Percentiles rank a stretch among this genome's conserved stretches.
phyloP scores from a whole-genome alignment of 2,113 vertebrate species.

The Apodemus sylvaticus region DNA sequence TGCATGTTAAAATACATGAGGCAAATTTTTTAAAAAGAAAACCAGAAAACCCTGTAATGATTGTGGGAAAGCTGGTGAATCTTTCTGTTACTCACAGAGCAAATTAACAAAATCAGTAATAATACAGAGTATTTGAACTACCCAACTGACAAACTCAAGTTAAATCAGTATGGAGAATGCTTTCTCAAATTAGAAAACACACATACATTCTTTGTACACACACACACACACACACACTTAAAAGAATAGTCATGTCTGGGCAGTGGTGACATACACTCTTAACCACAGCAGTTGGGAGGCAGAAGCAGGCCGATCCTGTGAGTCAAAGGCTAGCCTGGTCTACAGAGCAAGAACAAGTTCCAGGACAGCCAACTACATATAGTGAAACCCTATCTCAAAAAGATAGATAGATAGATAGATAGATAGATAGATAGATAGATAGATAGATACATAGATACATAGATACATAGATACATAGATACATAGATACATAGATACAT shows the following conservation, averaged over 20 bases:
- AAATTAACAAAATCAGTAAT: conserved; percentile 8
- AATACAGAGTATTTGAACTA: neutral
- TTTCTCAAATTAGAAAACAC: neutral
- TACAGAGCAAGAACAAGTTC: neutral
- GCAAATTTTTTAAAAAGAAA: neutral
- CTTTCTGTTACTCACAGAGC: neutral
- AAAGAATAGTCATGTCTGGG: neutral
- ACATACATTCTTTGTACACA: neutral
- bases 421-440: neutral
- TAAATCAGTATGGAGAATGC: neutral
- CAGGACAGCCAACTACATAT: neutral
- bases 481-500: too few species aligned
- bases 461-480: too few species aligned
- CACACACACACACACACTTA: neutral
- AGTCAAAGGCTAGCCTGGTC: neutral
- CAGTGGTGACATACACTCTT: neutral
- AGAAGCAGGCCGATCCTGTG: neutral
- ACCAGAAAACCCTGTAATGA: neutral
- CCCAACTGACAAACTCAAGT: neutral
- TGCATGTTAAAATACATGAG: conserved; percentile 25
- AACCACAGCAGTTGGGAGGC: neutral
- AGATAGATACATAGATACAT: too few species aligned
- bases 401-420: too few species aligned
- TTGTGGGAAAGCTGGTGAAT: neutral
- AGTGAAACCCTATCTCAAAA: neutral